These are phyloP conservation scores for Bubalus kerabau DNA, from an alignment of 2,113 vertebrate species.

Conservation along the genomic window DNA sequence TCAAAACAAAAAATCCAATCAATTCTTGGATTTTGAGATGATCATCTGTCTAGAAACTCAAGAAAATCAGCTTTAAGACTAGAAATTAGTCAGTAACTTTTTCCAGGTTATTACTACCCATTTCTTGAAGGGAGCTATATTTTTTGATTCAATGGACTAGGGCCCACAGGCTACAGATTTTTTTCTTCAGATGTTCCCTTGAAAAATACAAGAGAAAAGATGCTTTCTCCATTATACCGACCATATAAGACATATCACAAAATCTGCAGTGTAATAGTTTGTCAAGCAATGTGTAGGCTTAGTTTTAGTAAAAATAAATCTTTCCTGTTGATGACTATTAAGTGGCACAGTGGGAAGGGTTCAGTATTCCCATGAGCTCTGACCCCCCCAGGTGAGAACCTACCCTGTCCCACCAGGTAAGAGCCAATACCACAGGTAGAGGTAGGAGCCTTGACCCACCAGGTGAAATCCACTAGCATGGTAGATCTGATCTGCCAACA, in stretches of 20 bases:
- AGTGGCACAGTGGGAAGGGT: no score
- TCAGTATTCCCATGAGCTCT: not conserved
- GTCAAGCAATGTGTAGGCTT: not conserved
- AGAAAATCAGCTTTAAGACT: not conserved
- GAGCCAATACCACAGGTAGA: not conserved
- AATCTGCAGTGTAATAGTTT: not conserved
- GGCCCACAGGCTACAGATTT: not conserved
- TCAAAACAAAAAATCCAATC: not conserved
- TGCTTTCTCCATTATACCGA: not conserved
- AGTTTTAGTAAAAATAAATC: not conserved
- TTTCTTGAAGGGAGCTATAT: not conserved
- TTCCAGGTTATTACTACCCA: not conserved
- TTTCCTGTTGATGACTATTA: not conserved
- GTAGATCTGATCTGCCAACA: not conserved
- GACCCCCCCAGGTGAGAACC: not conserved
- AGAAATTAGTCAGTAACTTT: not conserved
- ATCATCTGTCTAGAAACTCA: not conserved
- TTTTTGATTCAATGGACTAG: not conserved
- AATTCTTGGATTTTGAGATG: not conserved
- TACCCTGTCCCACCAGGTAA: not conserved
- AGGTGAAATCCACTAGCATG: not conserved
- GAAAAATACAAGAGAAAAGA: not conserved
- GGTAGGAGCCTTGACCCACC: not conserved
- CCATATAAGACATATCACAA: not conserved
- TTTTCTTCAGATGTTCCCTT: not conserved